These are phyloP conservation scores for Varanus komodoensis DNA, from an alignment of 2,113 vertebrate genomes.

Conservation along the genomic window DNA sequence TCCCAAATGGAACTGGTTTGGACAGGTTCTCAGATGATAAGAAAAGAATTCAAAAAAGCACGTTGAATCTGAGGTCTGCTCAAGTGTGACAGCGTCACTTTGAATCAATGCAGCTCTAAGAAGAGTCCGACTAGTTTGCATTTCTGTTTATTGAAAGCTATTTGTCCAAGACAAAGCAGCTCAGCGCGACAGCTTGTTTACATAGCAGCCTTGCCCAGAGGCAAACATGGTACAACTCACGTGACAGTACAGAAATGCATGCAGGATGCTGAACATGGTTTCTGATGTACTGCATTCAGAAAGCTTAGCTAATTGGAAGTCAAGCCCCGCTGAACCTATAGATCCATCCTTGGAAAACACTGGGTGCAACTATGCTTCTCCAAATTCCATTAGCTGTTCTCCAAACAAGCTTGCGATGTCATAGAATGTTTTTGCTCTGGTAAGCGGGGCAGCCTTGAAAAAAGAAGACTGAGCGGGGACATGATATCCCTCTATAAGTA, in stretches of 20 bases:
- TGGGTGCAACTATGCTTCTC: fast-evolving
- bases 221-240: neutral
- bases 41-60: neutral
- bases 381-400: neutral
- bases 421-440: neutral
- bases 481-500: no score
- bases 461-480: no score
- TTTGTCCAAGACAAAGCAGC: conserved; percentile 10
- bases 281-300: neutral
- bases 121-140: conserved; percentile 31
- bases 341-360: fast-evolving
- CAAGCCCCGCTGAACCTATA: neutral
- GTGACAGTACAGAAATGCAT: neutral
- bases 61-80: neutral
- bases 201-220: conserved; percentile 18
- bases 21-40: neutral
- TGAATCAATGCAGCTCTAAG: conserved; percentile 6
- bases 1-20: neutral
- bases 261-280: neutral
- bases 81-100: neutral
- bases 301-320: neutral
- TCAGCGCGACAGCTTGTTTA: conserved; percentile 15
- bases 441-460: neutral
- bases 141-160: conserved; percentile 24
- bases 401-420: neutral